Base-by-base conservation (phyloP, 2,797 vertebrate genomes). In the Balearica regulorum region DNA sequence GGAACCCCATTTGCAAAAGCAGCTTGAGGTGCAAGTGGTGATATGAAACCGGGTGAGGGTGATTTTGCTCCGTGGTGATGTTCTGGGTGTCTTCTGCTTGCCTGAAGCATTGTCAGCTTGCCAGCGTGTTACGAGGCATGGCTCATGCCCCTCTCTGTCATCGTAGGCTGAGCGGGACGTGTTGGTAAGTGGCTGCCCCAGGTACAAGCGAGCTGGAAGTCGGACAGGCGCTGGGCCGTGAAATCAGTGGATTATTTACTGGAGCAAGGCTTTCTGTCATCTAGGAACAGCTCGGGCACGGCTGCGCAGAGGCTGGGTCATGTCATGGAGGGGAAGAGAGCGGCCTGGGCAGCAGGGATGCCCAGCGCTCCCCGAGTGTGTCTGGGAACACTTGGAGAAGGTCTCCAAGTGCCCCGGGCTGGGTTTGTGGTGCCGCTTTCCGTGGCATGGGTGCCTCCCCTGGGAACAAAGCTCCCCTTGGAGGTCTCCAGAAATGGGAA, bases 311-410 rank as follows among this genome's bases (percentile, higher is more conserved):
- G 64, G 22, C 53, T 69, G 76, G 46, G 49, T 84, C 26, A 18
- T 1, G 9, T 26, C 9, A 2, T 2, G 9, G 20, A 37, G 39
- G 51, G 41, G 13, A 65, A 53, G 54, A 57, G 85, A 66, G 24
- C 0, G 0, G 25, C 68, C 76, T 62, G 51, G 53, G 55, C 60
- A 46, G 26, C 0, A 0, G 54, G n/a, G 37, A 33, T 68, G 57
- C 69, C 53, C 46, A 20, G 48, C 18, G 11, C 33, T 11, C 44
- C 49, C 54, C 13, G 16, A 43, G 24, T 2, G 1, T 1, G 6
- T 37, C 80, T 61, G 83, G 62, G 43, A 91, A 20, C 35, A 2
- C 54, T 78, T 14, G 26, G 49, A 51, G 46, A 78, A 83, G 53
- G 28, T 60, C 29, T 75, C 9, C 0, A 19, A 83, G 58, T 19